These are phyloP conservation scores for Ammodramus savannarum DNA, from an alignment of 2,113 vertebrate species.

Conservation along the genomic window DNA sequence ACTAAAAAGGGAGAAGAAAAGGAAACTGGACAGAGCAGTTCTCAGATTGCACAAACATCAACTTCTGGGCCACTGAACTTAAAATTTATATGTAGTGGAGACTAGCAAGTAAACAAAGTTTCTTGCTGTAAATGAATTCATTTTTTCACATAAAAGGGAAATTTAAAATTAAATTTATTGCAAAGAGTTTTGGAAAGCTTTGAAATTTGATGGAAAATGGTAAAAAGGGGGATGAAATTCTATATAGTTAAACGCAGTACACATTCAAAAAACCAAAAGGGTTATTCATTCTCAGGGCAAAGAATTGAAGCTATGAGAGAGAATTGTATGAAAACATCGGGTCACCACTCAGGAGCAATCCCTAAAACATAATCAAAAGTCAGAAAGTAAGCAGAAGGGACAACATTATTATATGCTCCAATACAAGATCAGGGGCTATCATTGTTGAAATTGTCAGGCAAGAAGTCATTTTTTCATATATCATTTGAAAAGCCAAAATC, in stretches of 20 bases:
- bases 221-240: neutral
- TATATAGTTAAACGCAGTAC: neutral
- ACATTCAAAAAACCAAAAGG: neutral
- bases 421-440: neutral
- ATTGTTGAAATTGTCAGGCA: neutral
- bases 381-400: neutral
- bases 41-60: neutral
- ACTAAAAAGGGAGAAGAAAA: neutral
- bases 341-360: neutral
- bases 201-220: neutral
- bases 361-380: neutral
- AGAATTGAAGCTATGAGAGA: neutral
- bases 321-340: neutral
- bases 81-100: neutral
- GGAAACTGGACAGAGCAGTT: neutral
- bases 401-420: neutral
- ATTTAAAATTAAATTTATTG: neutral
- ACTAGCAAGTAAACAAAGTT: neutral
- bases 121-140: neutral
- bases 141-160: neutral
- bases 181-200: neutral
- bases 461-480: neutral
- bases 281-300: neutral
- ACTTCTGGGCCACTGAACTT: neutral
- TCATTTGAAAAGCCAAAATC: neutral